Base-by-base conservation (phyloP, 2,113 vertebrate genomes). In the Pyrgilauda ruficollis region DNA sequence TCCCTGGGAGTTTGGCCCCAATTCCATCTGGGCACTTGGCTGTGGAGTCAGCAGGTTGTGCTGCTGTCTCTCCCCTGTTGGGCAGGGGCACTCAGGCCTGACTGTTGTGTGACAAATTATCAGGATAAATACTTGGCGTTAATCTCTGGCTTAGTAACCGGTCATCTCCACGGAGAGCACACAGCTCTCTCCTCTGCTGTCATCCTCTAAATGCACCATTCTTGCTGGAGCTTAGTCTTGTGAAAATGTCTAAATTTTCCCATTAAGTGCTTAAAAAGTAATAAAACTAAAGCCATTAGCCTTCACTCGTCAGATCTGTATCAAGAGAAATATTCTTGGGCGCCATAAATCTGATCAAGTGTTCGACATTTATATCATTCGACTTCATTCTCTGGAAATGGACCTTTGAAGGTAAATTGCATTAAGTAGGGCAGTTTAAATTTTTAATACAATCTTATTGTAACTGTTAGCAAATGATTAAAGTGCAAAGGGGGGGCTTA, bases 371-470 rank as follows among this genome's bases (percentile, higher is more conserved):
- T 98, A 97, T 94, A 94, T 98, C 98, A 98, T 97, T 98, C 72
- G 94, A 91, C 96, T 98, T 97, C 98, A 95, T 98, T 97, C 97
- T 97, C 98, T 98, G 68, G 94, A 98, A 98, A 99, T 98, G 98
- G 98, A 98, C 98, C 97, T 98, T 97, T 95, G 98, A 98, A 98
- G 98, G 98, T 98, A 99, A 99, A 99, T 98, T 97, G 98, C 97
- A 94, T 98, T 98, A 98, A 98, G 98, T 97, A 96, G 96, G 94
- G 97, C 98, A 98, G 98, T 98, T 99, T 99, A 98, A 99, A 99
- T 98, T 98, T 98, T 99, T 99, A 98, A 98, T 98, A 93, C 97
- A 92, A 98, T 97, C 98, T 99, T 98, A 99, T 98, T 98, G 98
- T 98, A 99, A 99, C 98, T 98, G 98, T 98, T 98, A 98, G 98